These are phyloP conservation scores for Urosaurus nigricauda DNA, from an alignment of 2,797 vertebrate genomes.

Conservation along the genomic window DNA sequence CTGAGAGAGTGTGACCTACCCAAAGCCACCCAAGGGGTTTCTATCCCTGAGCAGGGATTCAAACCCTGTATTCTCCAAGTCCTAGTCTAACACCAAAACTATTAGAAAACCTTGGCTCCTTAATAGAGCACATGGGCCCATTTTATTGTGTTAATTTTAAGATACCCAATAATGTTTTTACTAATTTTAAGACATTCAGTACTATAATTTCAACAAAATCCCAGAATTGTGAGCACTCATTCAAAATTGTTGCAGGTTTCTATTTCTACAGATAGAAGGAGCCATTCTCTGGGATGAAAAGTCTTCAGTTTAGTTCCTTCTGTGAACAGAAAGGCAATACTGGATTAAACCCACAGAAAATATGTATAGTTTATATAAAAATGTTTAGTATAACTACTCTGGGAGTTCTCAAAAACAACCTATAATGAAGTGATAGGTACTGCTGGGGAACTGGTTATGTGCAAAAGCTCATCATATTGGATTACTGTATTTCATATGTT, in stretches of 20 bases:
- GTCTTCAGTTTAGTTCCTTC: background rate
- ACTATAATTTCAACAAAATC: too few species aligned
- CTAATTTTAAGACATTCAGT: background rate
- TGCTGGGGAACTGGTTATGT: background rate
- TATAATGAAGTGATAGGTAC: background rate
- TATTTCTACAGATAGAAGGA: background rate
- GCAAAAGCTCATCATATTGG: background rate
- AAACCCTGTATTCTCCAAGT: too few species aligned
- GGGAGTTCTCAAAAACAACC: background rate
- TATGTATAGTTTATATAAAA: conserved; percentile 5
- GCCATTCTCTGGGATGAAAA: background rate
- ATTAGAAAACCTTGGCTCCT: too few species aligned
- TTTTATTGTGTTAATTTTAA: background rate
- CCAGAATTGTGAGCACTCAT: too few species aligned
- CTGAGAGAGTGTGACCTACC: too few species aligned
- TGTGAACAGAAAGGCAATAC: background rate
- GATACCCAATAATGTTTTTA: background rate
- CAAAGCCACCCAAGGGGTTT: too few species aligned
- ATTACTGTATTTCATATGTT: background rate
- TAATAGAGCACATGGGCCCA: too few species aligned
- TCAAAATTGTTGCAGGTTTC: background rate
- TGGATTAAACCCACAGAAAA: background rate
- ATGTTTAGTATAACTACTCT: rapidly evolving
- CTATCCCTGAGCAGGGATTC: too few species aligned
- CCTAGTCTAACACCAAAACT: too few species aligned